Percentiles rank a stretch among this genome's conserved stretches.
Conservation (phyloP, 2,888 invertebrate genomes). For the Tachystola acroxantha region DNA sequence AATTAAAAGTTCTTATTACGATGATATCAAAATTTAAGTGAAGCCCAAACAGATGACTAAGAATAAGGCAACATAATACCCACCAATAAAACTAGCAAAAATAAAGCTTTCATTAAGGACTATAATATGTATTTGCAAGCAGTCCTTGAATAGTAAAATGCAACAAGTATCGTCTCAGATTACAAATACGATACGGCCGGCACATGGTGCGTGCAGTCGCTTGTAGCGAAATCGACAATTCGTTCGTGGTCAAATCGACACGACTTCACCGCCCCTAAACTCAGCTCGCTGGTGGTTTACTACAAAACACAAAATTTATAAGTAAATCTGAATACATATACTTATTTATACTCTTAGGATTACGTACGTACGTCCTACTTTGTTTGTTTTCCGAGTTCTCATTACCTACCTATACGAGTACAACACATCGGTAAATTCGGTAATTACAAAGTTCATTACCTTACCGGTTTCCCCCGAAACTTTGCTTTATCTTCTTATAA, state of each 20-base stretch:
- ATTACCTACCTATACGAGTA: conserved; percentile 18
- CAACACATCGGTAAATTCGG: conserved; percentile 19
- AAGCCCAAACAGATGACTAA: too few species aligned
- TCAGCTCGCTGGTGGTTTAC: too few species aligned
- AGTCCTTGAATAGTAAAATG: conserved; percentile 28
- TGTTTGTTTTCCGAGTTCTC: conserved; percentile 1
- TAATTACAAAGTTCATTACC: conserved; percentile 50
- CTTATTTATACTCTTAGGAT: too few species aligned
- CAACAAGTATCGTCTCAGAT: conserved; percentile 50
- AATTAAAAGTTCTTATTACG: too few species aligned
- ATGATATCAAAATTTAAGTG: too few species aligned
- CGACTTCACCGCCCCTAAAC: conserved; percentile 29
- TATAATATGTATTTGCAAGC: background rate
- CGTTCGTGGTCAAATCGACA: conserved; percentile 48
- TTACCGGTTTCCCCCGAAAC: conserved; percentile 40
- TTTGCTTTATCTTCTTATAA: conserved; percentile 45
- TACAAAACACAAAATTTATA: too few species aligned
- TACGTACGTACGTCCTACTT: too few species aligned
- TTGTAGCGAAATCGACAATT: conserved; percentile 55
- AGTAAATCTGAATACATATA: conserved; percentile 1
- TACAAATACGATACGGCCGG: conserved; percentile 49
- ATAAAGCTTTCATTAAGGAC: too few species aligned
- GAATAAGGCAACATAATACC: too few species aligned
- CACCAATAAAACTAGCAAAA: too few species aligned
- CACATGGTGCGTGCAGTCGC: conserved; percentile 57